These are phyloP conservation scores for Carcina quercana DNA, from an alignment of 2,888 invertebrate genomes.

Conservation along the genomic window DNA sequence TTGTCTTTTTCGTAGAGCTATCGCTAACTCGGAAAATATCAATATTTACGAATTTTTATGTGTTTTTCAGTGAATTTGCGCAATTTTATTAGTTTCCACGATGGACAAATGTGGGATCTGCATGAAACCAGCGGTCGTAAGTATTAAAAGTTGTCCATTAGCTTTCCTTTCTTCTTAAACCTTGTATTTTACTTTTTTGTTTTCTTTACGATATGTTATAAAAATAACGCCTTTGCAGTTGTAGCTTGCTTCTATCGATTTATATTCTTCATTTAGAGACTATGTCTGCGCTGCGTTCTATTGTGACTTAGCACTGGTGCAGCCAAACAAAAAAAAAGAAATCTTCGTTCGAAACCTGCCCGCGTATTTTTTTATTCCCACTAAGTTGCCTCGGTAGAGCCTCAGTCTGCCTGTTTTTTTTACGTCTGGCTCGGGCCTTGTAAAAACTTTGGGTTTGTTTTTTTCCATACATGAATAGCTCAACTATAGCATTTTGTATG, in stretches of 20 bases:
- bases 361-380: conserved; percentile 61
- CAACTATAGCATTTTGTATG: not conserved
- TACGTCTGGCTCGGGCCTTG: conserved; percentile 49
- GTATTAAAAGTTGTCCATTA: conserved; percentile 31
- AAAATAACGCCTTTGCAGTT: conserved; percentile 46
- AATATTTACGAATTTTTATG: conserved; percentile 45
- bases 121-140: conserved; percentile 59
- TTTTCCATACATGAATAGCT: conserved; percentile 17
- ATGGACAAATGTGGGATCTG: conserved; percentile 71
- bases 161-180: conserved; percentile 38
- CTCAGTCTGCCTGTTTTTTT: conserved; percentile 59
- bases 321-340: conserved; percentile 40
- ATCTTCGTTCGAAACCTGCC: conserved; percentile 64
- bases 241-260: conserved; percentile 19
- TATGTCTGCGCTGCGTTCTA: conserved; percentile 14
- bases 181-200: conserved; percentile 61
- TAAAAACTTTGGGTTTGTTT: conserved; percentile 20
- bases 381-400: conserved; percentile 26
- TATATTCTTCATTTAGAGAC: conserved; percentile 3
- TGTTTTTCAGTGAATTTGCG: conserved; percentile 35
- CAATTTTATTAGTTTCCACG: conserved; percentile 23
- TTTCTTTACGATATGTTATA: conserved; percentile 59
- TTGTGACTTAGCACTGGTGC: conserved; percentile 4
- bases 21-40: conserved; percentile 44
- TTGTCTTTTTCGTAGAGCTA: conserved; percentile 36